Conservation (phyloP, 2,797 vertebrate genomes). For the Halcyon badia region DNA sequence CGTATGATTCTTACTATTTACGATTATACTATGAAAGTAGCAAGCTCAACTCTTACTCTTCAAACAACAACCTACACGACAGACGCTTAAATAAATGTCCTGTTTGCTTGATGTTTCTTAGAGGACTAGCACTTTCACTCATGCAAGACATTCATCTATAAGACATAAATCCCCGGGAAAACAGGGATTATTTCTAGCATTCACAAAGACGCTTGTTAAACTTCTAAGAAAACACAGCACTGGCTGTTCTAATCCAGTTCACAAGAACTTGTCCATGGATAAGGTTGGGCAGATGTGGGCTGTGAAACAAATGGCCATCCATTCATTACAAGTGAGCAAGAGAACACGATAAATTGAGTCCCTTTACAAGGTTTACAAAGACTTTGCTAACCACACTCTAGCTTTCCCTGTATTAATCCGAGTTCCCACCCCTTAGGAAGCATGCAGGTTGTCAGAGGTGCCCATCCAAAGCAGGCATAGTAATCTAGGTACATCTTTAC, state of each 20-base stretch:
- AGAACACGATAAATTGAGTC: background rate
- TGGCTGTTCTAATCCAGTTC: background rate
- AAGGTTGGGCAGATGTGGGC: background rate
- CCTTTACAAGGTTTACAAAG: background rate
- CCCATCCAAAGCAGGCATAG: background rate
- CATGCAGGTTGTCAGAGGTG: background rate
- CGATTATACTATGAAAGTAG: background rate
- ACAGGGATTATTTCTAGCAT: background rate
- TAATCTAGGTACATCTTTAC: background rate
- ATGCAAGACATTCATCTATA: background rate
- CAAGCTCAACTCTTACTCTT: background rate
- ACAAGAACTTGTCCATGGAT: background rate
- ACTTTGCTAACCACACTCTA: background rate
- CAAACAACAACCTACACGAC: background rate
- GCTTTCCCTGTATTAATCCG: background rate
- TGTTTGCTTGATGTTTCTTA: background rate
- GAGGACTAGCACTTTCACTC: background rate
- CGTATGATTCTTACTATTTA: background rate
- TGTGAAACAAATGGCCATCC: background rate
- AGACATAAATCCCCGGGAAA: background rate
- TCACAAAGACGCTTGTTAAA: background rate
- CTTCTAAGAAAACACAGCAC: background rate
- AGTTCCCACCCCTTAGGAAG: background rate
- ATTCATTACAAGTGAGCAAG: background rate
- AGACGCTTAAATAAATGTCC: background rate